Percentiles rank a stretch among this genome's conserved stretches.
These are phyloP conservation scores for Amazonetta brasiliensis DNA, from an alignment of 2,797 vertebrate genomes.

Conservation along the genomic window DNA sequence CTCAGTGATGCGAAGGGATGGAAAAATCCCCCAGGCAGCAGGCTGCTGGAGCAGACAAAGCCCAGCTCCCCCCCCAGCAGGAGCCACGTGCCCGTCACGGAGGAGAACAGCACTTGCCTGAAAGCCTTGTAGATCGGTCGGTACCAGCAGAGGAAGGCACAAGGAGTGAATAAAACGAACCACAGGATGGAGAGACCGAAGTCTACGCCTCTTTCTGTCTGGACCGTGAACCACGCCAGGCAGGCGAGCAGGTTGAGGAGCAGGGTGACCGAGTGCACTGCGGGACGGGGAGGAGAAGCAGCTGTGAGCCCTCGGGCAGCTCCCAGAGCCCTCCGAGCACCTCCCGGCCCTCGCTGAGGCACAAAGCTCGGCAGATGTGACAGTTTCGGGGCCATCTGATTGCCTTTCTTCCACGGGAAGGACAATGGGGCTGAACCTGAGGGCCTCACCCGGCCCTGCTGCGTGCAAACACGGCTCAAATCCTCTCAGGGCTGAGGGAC, in stretches of 20 bases:
- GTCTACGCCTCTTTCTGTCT: slow-evolving; percentile 76
- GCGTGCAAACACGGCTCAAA: not conserved
- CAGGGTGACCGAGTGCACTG: slow-evolving; percentile 92
- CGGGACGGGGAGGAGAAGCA: not conserved
- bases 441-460: not conserved
- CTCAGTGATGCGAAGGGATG: not conserved
- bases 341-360: not conserved
- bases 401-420: not conserved
- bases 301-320: not conserved
- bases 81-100: rapidly evolving
- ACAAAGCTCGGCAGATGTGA: not conserved
- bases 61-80: not conserved
- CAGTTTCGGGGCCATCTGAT: not conserved
- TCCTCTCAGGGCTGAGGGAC: not conserved
- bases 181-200: slow-evolving; percentile 96
- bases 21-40: slow-evolving; percentile 28
- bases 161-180: slow-evolving; percentile 93
- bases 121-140: slow-evolving; percentile 97
- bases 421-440: not conserved
- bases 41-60: not conserved
- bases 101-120: slow-evolving; percentile 80
- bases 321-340: not conserved
- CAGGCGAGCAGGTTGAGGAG: slow-evolving; percentile 95
- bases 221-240: slow-evolving; percentile 86
- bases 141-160: slow-evolving; percentile 98